Evolutionary conservation across 1,140 invertebrate species (phyloP), one percentile per base, ranked within the genome.

Genomic region (Eurosta solidaginis): DNA sequence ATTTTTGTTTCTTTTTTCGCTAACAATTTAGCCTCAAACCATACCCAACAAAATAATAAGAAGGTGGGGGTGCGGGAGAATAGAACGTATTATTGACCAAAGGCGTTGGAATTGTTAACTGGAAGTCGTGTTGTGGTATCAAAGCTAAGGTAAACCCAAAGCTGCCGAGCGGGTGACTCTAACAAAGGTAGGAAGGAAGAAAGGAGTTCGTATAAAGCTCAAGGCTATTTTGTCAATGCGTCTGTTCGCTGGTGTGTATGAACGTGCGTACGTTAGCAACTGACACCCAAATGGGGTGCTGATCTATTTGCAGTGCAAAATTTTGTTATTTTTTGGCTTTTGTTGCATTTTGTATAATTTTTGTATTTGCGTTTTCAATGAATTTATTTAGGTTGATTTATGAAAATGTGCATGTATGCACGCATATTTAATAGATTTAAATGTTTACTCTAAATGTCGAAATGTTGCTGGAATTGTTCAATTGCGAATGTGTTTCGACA

Each of bases 21-120:
- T n/a, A 2, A 33, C 36, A 29, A 68, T 68, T 42, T 68, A 68
- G 59, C 59, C 59, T 68, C 59, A 68, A 68, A 68, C 59, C 59
- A 42, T 40, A 3, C 6, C n/a, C n/a, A n/a, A n/a, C 9, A 9
- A 3, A 68, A 68, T 20, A 54, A 0, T 29, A 3, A 20, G 25
- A 7, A 1, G 1, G 50, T 27, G 7, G 33, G 59, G 17, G 36
- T n/a, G 22, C 5, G 0, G 36, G 33, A 10, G 7, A 40, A 33
- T 33, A 40, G 29, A n/a, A 22, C 59, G 59, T 40, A 40, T 68
- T 68, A 68, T 68, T 68, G 40, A 33, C 59, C 59, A 68, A 68
- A 42, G 59, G 59, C 59, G 7, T 68, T 10, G 33, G 33, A 68
- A 40, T 68, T 33, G 59, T 68, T 68, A 40, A 22, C 59, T 9